Base-by-base conservation (phyloP, 1,140 invertebrate species). In the Macrobrachium rosenbergii region DNA sequence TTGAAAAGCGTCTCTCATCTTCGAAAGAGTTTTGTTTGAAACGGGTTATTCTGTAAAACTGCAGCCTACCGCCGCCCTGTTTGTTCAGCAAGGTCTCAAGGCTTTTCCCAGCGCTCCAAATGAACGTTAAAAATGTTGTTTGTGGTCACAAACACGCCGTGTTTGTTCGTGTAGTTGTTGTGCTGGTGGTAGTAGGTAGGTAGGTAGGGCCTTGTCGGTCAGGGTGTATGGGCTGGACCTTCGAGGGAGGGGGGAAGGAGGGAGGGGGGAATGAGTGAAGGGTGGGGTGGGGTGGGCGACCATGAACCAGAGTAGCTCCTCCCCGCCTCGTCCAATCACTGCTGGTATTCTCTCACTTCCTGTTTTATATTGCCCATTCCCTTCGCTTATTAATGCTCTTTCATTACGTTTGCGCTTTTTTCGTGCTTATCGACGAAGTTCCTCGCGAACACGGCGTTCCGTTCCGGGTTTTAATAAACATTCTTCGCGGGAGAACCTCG, bases 331-430 rank as follows among this genome's bases (percentile, higher is more conserved):
- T 75, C 84, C 84, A 87, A 87, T 87, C 84, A 87, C 67, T n/a
- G 72, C 59, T 59, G 84, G 84, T 87, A 87, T 87, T 87, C 81
- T 81, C 84, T 76, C 23, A 81, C 84, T 87, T 87, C 84, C 84
- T 87, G 84, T 87, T 87, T 82, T 81, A 76, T 79, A 87, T 87
- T 87, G 84, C 63, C 84, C 78, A 82, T 80, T 63, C 76, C 78
- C 28, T 23, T 69, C 21, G 67, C 69, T 52, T 52, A 87, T 81
- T 81, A 82, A 52, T 60, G 28, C 82, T 60, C 60, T 43, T 28
- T 45, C 63, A 16, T n/a, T 45, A 14, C n/a, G 23, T 45, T n/a
- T 58, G 75, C 45, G 52, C n/a, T 58, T 77, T 77, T 58, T 45
- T 19, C 43, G 52, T 23, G 37, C 52, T 21, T 45, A 77, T 58